Base-by-base conservation (phyloP, 1,140 invertebrate species). In the Streblospio benedicti region DNA sequence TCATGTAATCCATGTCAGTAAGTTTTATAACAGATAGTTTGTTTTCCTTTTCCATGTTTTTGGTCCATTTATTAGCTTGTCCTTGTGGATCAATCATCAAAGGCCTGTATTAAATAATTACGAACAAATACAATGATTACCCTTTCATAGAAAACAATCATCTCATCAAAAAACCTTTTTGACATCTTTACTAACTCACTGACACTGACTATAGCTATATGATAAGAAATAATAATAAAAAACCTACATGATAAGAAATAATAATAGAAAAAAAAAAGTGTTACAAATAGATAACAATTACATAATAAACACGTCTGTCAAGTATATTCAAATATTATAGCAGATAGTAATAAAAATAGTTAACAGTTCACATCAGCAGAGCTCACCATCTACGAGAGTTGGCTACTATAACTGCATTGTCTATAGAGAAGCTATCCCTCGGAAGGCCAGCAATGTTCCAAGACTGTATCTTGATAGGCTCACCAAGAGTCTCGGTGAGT, bases 21-120 rank as follows among this genome's bases (percentile, higher is more conserved):
- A 77, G 65, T 58, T 76, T 76, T 51, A 76, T 75, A 2, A 76
- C 68, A 0, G 68, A 64, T 25, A 77, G 61, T 32, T 66, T 71
- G 55, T 68, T 66, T 16, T 73, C 72, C 55, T 73, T 91, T 74
- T 95, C 91, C 84, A 90, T 88, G 71, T 92, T 93, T 79, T 92
- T 93, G 4, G 94, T 83, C 91, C 92, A 95, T 71, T 75, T 70
- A 70, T 90, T 94, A 0, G 92, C 93, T 82, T 94, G 91, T 47
- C 86, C 88, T 81, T 97, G 91, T 0, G 93, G 93, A 80, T 97
- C 93, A 67, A 97, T 93, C 85, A 95, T 90, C 18, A 97, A 71
- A 0, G 92, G 88, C 52, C 52, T 55, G 27, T 18, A 35, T 18
- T 43, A 16, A 35, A 62, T 12, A 38, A 16, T 4, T 14, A 27